Conservation (phyloP, 2,113 vertebrate genomes). For the Bagarius yarrelli region DNA sequence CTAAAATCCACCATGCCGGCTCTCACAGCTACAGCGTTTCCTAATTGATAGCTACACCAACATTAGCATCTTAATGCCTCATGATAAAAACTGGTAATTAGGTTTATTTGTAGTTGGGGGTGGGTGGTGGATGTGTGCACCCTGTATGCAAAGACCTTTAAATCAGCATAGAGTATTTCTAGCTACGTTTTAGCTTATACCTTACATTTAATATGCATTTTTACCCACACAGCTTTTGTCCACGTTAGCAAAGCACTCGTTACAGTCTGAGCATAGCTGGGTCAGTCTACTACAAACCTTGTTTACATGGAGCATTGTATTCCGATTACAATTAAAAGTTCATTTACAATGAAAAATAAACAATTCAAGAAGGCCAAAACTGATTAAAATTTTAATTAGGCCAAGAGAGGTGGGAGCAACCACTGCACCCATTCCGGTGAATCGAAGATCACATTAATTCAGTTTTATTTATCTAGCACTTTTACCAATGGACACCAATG, state of each 20-base stretch:
- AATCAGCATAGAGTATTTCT: slow-evolving; percentile 62
- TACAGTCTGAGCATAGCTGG: too few relatives aligned
- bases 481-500: too few relatives aligned
- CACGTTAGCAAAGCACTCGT: background rate
- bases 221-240: background rate
- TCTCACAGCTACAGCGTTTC: background rate
- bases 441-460: too few relatives aligned
- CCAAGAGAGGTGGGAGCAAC: too few relatives aligned
- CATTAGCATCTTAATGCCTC: background rate
- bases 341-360: too few relatives aligned
- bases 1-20: background rate
- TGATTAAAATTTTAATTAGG: too few relatives aligned
- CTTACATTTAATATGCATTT: background rate
- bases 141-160: slow-evolving; percentile 66
- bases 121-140: background rate
- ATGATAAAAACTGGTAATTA: background rate
- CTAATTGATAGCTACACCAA: background rate
- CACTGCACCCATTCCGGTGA: too few relatives aligned
- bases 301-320: too few relatives aligned
- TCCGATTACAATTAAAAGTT: too few relatives aligned
- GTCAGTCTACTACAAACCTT: background rate
- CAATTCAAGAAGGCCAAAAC: too few relatives aligned
- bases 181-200: slow-evolving; percentile 37
- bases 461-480: too few relatives aligned
- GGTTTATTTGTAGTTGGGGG: too few relatives aligned